A percentile compares a stretch with the other conserved stretches of the same genome.
Conservation (phyloP, 2,797 vertebrate species). For the Rhodeus uyekii region DNA sequence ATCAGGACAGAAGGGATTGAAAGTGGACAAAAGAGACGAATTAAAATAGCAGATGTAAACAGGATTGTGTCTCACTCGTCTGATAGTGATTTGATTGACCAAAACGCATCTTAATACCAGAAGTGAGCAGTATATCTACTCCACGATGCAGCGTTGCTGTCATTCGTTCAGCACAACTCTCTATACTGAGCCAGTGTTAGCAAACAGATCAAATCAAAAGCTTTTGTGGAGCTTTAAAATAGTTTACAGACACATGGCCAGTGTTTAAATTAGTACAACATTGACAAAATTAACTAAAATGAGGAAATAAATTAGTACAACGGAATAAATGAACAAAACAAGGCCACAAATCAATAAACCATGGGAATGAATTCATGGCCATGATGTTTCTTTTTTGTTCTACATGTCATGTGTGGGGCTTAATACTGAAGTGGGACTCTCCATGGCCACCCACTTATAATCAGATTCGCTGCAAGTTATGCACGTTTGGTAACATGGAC, state of each 20-base stretch:
- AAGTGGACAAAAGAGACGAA: no score
- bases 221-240: constrained; percentile 71
- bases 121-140: no score
- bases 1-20: no score
- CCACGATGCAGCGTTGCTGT: no score
- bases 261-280: not conserved
- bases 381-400: not conserved
- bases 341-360: not conserved
- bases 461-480: constrained; percentile 51
- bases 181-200: constrained; percentile 61
- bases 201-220: constrained; percentile 59
- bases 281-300: not conserved
- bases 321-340: not conserved
- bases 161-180: no score
- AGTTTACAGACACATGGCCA: constrained; percentile 52
- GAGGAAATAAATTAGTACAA: not conserved
- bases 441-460: constrained; percentile 65
- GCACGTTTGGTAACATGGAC: constrained; percentile 52
- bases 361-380: no score
- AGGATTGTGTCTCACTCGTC: no score
- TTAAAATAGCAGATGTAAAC: no score
- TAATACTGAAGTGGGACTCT: constrained; percentile 37
- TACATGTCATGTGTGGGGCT: not conserved
- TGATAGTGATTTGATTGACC: no score
- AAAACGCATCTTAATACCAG: no score